Conservation (phyloP, 2,113 vertebrate genomes). For the Syrmaticus mikado region DNA sequence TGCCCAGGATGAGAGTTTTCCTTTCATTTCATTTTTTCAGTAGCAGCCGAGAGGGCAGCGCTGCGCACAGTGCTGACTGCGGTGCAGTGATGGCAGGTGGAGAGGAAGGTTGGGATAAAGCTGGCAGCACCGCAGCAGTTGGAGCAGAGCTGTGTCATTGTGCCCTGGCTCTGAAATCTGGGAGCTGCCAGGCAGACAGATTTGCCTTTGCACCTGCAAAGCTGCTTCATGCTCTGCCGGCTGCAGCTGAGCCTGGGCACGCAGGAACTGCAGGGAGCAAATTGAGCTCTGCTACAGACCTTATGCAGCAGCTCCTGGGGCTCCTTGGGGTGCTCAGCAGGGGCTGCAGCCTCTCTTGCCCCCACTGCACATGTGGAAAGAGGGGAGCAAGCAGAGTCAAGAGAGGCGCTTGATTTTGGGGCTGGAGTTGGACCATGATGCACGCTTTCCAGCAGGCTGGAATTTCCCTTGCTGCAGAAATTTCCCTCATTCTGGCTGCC, state of each 20-base stretch:
- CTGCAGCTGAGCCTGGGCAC: no score
- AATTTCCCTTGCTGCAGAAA: not conserved
- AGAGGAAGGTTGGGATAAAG: not conserved
- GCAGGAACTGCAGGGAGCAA: no score
- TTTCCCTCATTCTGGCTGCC: not conserved
- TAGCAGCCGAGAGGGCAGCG: not conserved
- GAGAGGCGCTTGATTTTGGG: not conserved
- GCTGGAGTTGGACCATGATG: not conserved
- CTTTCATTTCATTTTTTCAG: not conserved
- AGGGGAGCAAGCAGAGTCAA: not conserved
- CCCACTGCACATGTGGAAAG: no score
- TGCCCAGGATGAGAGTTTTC: fast-evolving
- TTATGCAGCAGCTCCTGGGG: no score
- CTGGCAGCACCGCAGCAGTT: not conserved
- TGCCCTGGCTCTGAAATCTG: not conserved
- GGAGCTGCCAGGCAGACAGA: not conserved
- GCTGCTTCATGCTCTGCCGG: no score
- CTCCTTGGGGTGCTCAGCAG: no score
- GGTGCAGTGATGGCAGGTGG: fast-evolving
- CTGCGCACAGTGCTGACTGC: fast-evolving
- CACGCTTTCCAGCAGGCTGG: not conserved
- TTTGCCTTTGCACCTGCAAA: not conserved
- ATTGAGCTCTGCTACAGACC: no score
- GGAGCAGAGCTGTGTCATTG: not conserved
- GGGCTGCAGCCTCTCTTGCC: no score